A percentile compares a stretch with the other conserved stretches of the same genome.
Evolutionary conservation across 2,113 vertebrate genomes (phyloP).

Genomic region (Laticauda laticaudata): DNA sequence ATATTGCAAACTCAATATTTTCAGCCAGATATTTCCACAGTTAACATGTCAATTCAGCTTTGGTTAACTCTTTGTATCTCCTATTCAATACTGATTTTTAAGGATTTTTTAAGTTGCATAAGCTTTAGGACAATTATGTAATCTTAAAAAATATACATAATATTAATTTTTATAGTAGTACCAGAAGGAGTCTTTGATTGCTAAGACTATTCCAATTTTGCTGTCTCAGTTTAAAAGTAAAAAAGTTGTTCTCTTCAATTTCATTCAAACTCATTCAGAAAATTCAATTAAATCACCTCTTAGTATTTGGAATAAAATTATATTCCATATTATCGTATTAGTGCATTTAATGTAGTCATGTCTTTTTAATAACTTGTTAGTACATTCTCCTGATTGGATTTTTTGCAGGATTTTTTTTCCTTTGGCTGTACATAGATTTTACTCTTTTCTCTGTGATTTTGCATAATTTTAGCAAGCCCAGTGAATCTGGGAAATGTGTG

Average conservation of each 20-base stretch:
- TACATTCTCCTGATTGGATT: background rate
- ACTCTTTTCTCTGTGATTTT: background rate
- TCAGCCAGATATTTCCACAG: background rate
- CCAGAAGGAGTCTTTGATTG: background rate
- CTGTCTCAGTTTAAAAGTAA: background rate
- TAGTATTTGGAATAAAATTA: background rate
- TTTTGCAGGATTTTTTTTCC: too few relatives aligned
- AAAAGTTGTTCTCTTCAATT: background rate
- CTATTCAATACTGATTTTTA: background rate
- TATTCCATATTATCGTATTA: background rate
- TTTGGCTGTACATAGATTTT: background rate
- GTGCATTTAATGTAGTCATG: background rate
- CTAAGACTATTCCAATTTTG: too few relatives aligned
- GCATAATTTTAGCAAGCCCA: background rate
- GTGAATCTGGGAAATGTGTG: too few relatives aligned
- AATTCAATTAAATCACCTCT: background rate
- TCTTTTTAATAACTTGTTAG: background rate
- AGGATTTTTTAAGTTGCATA: background rate
- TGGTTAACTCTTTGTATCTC: background rate
- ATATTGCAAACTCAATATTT: slow-evolving; percentile 5
- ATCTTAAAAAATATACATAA: background rate
- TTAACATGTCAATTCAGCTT: background rate
- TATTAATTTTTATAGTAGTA: background rate
- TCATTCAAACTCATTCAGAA: background rate
- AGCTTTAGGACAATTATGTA: background rate